phyloP scores from a whole-genome alignment of 23 tunicate genomes.

The Botrylloides violaceus region DNA sequence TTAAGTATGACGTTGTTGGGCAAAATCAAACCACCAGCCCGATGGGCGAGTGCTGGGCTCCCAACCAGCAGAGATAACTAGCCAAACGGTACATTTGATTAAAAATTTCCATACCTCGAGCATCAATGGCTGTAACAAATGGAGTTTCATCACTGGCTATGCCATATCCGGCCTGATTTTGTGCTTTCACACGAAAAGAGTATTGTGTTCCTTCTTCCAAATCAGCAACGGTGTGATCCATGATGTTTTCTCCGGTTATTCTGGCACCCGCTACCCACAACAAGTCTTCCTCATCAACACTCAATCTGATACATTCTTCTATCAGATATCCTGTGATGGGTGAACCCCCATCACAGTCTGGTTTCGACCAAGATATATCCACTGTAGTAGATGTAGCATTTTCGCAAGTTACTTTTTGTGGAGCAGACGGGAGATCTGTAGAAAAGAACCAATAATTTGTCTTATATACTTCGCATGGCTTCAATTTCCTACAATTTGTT shows the following conservation, averaged over 20 bases:
- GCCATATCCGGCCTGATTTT: constrained; percentile 21
- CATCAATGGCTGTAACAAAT: constrained; percentile 15
- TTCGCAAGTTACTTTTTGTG: constrained; percentile 5
- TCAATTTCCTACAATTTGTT: no score
- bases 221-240: neutral
- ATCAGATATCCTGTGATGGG: constrained; percentile 28
- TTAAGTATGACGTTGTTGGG: no score
- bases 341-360: constrained; percentile 31
- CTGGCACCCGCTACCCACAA: constrained; percentile 17
- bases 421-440: constrained; percentile 12
- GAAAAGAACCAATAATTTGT: neutral
- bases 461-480: neutral
- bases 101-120: neutral
- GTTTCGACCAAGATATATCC: constrained; percentile 14
- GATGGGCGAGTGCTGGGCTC: no score
- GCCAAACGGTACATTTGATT: no score
- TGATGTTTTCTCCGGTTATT: constrained; percentile 10
- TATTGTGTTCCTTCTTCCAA: constrained; percentile 21
- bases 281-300: constrained; percentile 10
- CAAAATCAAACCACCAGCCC: no score
- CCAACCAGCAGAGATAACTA: no score
- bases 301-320: constrained; percentile 14
- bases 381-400: neutral
- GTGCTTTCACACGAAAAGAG: constrained; percentile 29
- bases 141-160: constrained; percentile 22